These are phyloP conservation scores for Meteorus colon DNA, from an alignment of 2,888 invertebrate species.

Conservation along the genomic window DNA sequence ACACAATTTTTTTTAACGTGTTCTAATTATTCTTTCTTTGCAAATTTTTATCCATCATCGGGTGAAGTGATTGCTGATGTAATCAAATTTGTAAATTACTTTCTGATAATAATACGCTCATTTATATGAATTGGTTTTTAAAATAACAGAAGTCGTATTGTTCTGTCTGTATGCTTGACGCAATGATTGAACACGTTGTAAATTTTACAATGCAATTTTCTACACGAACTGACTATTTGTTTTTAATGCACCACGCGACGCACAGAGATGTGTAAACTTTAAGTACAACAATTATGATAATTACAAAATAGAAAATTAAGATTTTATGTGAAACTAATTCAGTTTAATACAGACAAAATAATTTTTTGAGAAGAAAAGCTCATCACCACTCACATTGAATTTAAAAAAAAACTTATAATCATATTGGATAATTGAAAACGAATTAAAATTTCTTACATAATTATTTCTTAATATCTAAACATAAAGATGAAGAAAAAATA, in stretches of 20 bases:
- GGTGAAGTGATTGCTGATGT: no score
- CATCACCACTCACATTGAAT: no score
- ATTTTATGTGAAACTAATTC: no score
- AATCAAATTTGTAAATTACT: no score
- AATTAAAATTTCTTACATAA: no score
- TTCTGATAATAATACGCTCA: neutral
- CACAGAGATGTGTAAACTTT: neutral
- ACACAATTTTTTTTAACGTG: neutral
- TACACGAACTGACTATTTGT: neutral
- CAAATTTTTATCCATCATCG: no score
- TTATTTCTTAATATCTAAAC: no score
- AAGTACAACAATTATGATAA: neutral
- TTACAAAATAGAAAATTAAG: neutral
- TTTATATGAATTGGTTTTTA: neutral
- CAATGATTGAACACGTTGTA: neutral
- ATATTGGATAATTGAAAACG: no score
- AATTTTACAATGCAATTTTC: neutral
- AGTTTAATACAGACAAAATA: no score
- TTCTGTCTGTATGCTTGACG: neutral
- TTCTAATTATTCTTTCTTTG: neutral
- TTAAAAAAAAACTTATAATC: no score
- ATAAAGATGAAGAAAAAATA: no score
- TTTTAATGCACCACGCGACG: neutral
- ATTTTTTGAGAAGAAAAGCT: no score
- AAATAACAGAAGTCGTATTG: neutral